These are phyloP conservation scores for Cactoblastis cactorum DNA, from an alignment of 2,888 invertebrate species.

Conservation along the genomic window DNA sequence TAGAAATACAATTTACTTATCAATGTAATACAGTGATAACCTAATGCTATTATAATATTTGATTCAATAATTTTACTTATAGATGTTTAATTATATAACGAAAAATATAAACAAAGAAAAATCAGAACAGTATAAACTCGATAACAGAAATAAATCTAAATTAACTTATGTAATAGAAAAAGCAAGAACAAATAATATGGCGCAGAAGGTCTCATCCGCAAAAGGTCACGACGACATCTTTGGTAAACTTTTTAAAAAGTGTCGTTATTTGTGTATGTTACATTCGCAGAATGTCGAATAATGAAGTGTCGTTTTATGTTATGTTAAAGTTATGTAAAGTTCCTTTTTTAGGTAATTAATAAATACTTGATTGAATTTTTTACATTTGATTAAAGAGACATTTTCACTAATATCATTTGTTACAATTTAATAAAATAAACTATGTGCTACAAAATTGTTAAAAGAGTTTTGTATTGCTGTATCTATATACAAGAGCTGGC, in stretches of 20 bases:
- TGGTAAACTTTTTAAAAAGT: background rate
- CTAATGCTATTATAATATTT: conserved; percentile 12
- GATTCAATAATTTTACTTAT: background rate
- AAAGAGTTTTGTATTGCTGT: too few species aligned
- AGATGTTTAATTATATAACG: background rate
- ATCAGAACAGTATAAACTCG: conserved; percentile 14
- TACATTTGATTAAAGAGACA: background rate
- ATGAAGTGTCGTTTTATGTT: too few species aligned
- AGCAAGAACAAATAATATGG: background rate
- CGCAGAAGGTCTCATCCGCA: background rate
- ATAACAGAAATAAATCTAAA: conserved; percentile 12
- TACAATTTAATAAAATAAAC: too few species aligned
- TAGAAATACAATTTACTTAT: conserved; percentile 6
- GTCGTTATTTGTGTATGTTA: too few species aligned
- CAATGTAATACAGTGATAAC: conserved; percentile 11
- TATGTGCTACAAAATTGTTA: too few species aligned
- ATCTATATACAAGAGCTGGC: too few species aligned
- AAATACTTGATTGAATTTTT: too few species aligned
- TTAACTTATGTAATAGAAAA: conserved; percentile 9
- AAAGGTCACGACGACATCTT: background rate
- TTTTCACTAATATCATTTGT: background rate
- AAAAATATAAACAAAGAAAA: conserved; percentile 10
- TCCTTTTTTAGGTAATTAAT: too few species aligned
- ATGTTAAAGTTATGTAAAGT: too few species aligned
- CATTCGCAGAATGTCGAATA: background rate